Evolutionary conservation across 2,113 vertebrate genomes (phyloP).

Genomic region (Psilopogon haemacephalus): DNA sequence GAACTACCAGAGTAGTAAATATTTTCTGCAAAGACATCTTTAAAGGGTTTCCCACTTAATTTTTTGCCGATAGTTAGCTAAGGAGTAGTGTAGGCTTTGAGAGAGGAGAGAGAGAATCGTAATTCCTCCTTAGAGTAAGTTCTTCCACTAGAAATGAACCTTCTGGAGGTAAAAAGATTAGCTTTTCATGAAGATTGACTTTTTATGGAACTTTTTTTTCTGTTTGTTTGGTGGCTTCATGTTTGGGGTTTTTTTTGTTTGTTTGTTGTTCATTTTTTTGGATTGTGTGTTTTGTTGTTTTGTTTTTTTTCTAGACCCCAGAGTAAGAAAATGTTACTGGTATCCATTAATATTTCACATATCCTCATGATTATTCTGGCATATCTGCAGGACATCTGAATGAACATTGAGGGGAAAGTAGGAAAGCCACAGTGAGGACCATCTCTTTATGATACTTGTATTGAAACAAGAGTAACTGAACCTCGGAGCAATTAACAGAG

Average conservation of each 20-base stretch:
- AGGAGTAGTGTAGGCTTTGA: background rate
- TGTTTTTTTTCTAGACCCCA: background rate
- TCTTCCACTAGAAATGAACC: background rate
- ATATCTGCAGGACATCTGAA: background rate
- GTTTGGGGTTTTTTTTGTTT: too few relatives aligned
- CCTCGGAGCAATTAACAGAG: background rate
- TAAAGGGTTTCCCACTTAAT: background rate
- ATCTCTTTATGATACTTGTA: background rate
- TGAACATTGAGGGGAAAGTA: background rate
- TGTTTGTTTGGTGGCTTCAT: background rate
- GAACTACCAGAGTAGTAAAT: too few relatives aligned
- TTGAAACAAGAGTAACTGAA: background rate
- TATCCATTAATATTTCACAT: background rate
- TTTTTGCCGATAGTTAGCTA: background rate
- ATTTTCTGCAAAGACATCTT: background rate
- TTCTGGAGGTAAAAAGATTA: background rate
- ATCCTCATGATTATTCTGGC: background rate
- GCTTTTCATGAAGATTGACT: background rate
- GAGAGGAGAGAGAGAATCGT: background rate
- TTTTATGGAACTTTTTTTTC: background rate
- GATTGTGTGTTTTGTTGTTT: too few relatives aligned
- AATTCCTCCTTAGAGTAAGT: background rate
- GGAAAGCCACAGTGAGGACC: background rate
- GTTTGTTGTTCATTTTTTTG: background rate
- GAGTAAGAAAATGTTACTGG: rapidly evolving